Evolutionary conservation across 2,113 vertebrate genomes (phyloP), one percentile per base, ranked within the genome.

Genomic region (Noturus placidus): DNA sequence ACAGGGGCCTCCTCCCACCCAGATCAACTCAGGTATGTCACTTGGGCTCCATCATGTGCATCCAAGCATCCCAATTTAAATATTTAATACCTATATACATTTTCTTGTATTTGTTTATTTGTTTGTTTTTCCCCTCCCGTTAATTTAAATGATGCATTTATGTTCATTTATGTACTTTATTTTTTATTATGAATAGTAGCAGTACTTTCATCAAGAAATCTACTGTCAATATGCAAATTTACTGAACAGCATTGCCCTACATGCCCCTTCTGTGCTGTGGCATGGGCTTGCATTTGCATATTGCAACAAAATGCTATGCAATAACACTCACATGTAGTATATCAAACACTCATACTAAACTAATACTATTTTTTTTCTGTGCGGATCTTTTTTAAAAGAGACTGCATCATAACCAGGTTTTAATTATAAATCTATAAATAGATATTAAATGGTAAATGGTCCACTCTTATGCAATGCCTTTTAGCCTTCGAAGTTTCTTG

Each of bases 11-110:
- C 93, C 96, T 90, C 90, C 96, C 87, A 96, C 96, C 85, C 91
- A 96, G 87, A 95, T 97, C 85, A 94, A 86, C 89, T 94, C 96
- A 94, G 97, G 97, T 99, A 79, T 25, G 1, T 33, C 84, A 13
- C 6, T 10, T 7, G 70, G 70, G 35, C 22, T 11, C 20, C 69
- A 20, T 20, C 52, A 27, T 13, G 20, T 74, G 11, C 74, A 77
- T 50, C 72, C 14, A 14, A 14, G 2, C 42, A 52, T 4, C 22
- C 35, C 1, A 2, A 69, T 69, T 14, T 70, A 35, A 69, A 9
- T n/a, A n/a, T n/a, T n/a, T n/a, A n/a, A n/a, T n/a, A n/a, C n/a
- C n/a, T n/a, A n/a, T n/a, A n/a, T n/a, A n/a, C n/a, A n/a, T n/a
- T n/a, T n/a, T n/a, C n/a, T n/a, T n/a, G 9, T n/a, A 7, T 65